Percentiles rank a stretch among this genome's conserved stretches.
Evolutionary conservation across 1,140 invertebrate species (phyloP).

Genomic region (Kradibia gibbosae): DNA sequence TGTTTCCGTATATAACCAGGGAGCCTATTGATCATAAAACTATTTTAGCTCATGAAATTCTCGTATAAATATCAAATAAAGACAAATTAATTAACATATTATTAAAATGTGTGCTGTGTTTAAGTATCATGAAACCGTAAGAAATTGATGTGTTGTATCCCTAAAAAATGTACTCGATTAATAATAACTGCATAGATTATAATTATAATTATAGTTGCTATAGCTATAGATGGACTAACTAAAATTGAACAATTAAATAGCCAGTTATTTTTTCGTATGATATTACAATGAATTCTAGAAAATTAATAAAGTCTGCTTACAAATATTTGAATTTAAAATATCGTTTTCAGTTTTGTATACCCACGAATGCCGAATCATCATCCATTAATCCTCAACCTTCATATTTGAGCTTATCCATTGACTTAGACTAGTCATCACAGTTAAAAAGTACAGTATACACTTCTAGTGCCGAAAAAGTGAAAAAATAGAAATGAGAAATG

Average conservation of each 20-base stretch:
- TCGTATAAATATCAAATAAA: not conserved
- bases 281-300: not conserved
- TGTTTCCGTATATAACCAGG: not conserved
- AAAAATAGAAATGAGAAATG: constrained; percentile 15
- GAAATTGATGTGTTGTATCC: too few relatives aligned
- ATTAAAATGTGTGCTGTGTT: too few relatives aligned
- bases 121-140: too few relatives aligned
- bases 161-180: too few relatives aligned
- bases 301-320: not conserved
- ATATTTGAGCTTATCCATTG: not conserved
- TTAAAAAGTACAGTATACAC: not conserved
- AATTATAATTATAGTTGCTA: too few relatives aligned
- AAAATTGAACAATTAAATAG: too few relatives aligned
- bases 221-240: too few relatives aligned
- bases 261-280: too few relatives aligned
- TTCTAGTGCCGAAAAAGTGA: not conserved
- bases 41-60: not conserved
- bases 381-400: constrained; percentile 24
- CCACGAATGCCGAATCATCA: constrained; percentile 33
- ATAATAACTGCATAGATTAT: too few relatives aligned
- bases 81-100: not conserved
- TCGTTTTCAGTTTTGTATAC: not conserved
- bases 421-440: not conserved
- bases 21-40: not conserved
- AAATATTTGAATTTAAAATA: not conserved